Percentiles rank a stretch among this genome's conserved stretches.
Conservation (phyloP, 2,888 invertebrate genomes). For the Nyleta sp. region DNA sequence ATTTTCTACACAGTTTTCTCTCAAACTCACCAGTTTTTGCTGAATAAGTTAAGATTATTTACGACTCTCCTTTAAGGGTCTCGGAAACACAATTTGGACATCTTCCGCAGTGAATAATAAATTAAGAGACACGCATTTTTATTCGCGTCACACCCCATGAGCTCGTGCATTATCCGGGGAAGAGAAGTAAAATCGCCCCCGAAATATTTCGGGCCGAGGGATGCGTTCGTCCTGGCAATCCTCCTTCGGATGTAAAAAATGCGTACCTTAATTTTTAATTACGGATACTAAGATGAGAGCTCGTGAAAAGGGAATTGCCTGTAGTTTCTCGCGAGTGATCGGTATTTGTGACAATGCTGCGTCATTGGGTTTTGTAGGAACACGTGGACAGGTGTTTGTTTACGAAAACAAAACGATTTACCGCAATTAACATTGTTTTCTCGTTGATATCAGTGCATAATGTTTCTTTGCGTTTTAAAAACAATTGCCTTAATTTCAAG, state of each 20-base stretch:
- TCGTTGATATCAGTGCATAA: not conserved
- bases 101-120: conserved; percentile 40
- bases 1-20: too few relatives aligned
- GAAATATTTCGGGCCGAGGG: conserved; percentile 11
- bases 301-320: conserved; percentile 6
- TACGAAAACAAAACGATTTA: conserved; percentile 36
- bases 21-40: too few relatives aligned
- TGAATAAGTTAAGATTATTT: conserved; percentile 16
- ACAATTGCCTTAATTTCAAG: too few relatives aligned
- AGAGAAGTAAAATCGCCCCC: conserved; percentile 20
- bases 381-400: conserved; percentile 40
- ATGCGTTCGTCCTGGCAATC: conserved; percentile 10
- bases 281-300: not conserved
- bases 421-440: conserved; percentile 22
- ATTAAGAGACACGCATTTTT: conserved; percentile 24
- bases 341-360: too few relatives aligned
- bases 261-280: conserved; percentile 47
- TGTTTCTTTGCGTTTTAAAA: too few relatives aligned
- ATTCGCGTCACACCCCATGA: conserved; percentile 33
- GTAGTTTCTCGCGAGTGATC: too few relatives aligned
- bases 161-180: conserved; percentile 5
- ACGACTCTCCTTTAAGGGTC: conserved; percentile 2
- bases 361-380: conserved; percentile 2
- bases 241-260: conserved; percentile 7
- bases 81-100: conserved; percentile 25